These are phyloP conservation scores for Heliothis subflexa DNA, from an alignment of 1,140 invertebrate species.

Conservation along the genomic window DNA sequence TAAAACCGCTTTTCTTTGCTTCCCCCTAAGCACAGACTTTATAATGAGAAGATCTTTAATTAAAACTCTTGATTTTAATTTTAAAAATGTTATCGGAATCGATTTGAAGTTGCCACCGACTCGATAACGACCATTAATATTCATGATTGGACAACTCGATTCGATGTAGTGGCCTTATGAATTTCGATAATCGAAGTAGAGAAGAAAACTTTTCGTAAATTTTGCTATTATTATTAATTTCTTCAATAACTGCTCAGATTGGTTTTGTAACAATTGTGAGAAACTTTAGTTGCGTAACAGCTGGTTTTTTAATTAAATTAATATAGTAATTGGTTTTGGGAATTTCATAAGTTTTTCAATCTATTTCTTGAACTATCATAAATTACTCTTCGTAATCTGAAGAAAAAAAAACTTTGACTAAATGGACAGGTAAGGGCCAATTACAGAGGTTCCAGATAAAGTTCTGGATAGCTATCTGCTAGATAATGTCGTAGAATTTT, in stretches of 20 bases:
- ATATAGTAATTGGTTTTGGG: background rate
- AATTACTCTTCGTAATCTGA: no score
- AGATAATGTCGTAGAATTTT: no score
- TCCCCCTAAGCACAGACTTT: background rate
- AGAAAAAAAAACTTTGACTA: no score
- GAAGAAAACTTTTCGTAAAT: background rate
- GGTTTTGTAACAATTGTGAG: background rate
- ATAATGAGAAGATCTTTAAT: slow-evolving; percentile 13
- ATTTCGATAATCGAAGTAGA: background rate
- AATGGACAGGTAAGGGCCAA: no score
- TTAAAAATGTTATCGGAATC: slow-evolving; percentile 19
- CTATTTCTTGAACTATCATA: no score
- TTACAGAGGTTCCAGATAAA: no score
- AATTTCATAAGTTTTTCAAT: no score
- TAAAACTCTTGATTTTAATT: slow-evolving; percentile 8
- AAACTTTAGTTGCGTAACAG: background rate
- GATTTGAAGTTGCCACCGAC: slow-evolving; percentile 4
- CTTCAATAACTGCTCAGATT: background rate
- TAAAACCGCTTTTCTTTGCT: background rate
- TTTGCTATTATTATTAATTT: background rate
- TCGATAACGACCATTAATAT: slow-evolving; percentile 18
- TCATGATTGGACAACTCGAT: slow-evolving; percentile 1
- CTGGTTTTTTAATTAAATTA: background rate
- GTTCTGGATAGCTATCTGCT: no score
- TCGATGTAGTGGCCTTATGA: background rate